These are phyloP conservation scores for Phaedon cochleariae DNA, from an alignment of 2,888 invertebrate genomes.

Conservation along the genomic window DNA sequence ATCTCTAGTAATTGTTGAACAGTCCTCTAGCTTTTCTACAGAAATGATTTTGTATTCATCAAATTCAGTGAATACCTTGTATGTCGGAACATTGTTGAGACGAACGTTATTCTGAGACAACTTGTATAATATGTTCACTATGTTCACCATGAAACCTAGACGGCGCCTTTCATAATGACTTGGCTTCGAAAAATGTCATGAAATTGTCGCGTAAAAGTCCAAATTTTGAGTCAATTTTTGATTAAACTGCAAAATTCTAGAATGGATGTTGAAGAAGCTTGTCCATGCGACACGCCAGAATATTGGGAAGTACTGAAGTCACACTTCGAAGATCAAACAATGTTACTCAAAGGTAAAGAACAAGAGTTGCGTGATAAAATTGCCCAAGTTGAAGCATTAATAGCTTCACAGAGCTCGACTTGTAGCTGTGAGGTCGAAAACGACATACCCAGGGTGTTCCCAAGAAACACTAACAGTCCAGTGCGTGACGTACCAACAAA, in stretches of 20 bases:
- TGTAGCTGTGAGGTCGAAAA: not conserved
- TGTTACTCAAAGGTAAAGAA: conserved; percentile 28
- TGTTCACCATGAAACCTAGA: not conserved
- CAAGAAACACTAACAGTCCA: conserved; percentile 14
- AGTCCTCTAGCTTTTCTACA: too few relatives aligned
- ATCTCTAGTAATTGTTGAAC: too few relatives aligned
- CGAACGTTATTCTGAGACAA: too few relatives aligned
- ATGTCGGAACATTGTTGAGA: too few relatives aligned
- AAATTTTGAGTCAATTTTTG: conserved; percentile 10
- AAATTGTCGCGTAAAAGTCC: conserved; percentile 3
- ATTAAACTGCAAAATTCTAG: not conserved
- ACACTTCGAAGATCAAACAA: conserved; percentile 33
- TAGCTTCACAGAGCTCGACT: conserved; percentile 8
- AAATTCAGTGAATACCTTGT: too few relatives aligned
- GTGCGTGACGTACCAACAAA: conserved; percentile 8
- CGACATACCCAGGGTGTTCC: conserved; percentile 26
- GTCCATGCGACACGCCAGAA: conserved; percentile 8
- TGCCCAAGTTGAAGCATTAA: conserved; percentile 30
- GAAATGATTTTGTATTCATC: too few relatives aligned
- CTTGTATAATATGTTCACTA: too few relatives aligned
- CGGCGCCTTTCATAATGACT: not conserved
- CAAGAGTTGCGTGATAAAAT: conserved; percentile 31
- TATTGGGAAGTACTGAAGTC: conserved; percentile 31
- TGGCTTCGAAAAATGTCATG: not conserved
- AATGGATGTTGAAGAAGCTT: conserved; percentile 25